Evolutionary conservation across 2,113 vertebrate species (phyloP), one percentile per base, ranked within the genome.

Genomic region (Oenanthe oenanthe): DNA sequence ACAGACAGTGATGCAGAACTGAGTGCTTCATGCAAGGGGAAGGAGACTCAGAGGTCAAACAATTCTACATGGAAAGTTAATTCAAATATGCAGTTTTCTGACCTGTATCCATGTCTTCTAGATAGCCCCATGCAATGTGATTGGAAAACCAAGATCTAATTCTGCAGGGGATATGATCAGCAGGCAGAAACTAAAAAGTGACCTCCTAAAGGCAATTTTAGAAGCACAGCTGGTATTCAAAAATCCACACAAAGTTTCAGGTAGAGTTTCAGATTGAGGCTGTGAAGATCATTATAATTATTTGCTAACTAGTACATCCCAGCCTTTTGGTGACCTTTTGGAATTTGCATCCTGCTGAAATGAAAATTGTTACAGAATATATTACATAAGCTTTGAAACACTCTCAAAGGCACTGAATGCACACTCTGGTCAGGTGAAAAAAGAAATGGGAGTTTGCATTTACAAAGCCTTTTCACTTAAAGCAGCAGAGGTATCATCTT

Each of bases 321-420:
- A 62, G 7, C 8, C 47, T 73, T 78, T 72, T 11, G 34, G 54
- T 80, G 77, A 89, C 62, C 51, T 93, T 89, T 47, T 75, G 78
- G 62, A 82, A 82, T 21, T 70, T 25, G 36, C 31, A 24, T 60
- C 80, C 85, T 79, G 28, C 51, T 80, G 58, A 91, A 92, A 76
- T 60, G 36, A 82, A 85, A 92, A 36, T 58, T 11, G 2, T 56
- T 56, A 66, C 12, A 79, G 67, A 82, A 95, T 78, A 72, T 47
- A 19, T 75, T 53, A 34, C 16, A 67, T 10, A 62, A 88, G 79
- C 19, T 32, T 10, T 32, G 50, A 83, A 94, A 61, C 26, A 24
- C n/a, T 72, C 54, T 76, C 22, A 54, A 72, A 88, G 29, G 58
- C 73, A 61, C 53, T 66, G 48, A 28, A 34, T 42, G 29, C 17